Base-by-base conservation (phyloP, 2,888 invertebrate genomes). In the Beris morrisii region DNA sequence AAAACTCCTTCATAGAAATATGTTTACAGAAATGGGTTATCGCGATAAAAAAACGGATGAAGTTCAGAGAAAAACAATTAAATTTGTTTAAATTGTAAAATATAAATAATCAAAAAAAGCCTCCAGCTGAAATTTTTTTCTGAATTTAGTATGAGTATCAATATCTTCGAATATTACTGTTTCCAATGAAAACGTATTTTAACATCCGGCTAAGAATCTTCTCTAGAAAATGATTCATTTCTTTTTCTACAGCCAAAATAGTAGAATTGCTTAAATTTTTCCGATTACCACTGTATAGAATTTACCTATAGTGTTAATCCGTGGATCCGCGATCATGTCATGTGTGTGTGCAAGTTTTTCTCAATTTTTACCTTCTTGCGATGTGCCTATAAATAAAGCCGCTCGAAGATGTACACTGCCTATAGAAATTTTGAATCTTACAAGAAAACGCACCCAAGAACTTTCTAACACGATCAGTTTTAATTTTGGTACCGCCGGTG, bases 311-410 rank as follows among this genome's bases (percentile, higher is more conserved):
- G 15, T 38, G 5, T 56, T 56, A 43, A 56, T 56, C 38, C 55
- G 38, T 56, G 15, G 55, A 56, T 38, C 55, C 43, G 13, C 43
- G 13, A 43, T 5, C 12, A 12, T 54, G 12, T 31, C 13, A 5
- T 61, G n/a, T 50, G 4, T 50, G 52, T 32, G 61, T 38, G 52
- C 13, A 32, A 38, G 38, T 38, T 38, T 61, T 52, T 61, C 61
- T 15, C 61, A 61, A 61, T 32, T 43, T 43, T 63, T 54, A 64
- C 67, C 58, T 65, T 55, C 31, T 57, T 61, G 61, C 61, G 61
- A 38, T 46, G 48, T 64, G 53, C 66, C 68, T 69, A 69, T 69
- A 69, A 69, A 69, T 69, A 69, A 68, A 69, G 68, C 66, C 50
- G 59, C 38, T 43, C 64, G 64, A 64, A 64, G 46, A 57, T 56